These are phyloP conservation scores for Acronicta psi DNA, from an alignment of 2,888 invertebrate genomes.

Conservation along the genomic window DNA sequence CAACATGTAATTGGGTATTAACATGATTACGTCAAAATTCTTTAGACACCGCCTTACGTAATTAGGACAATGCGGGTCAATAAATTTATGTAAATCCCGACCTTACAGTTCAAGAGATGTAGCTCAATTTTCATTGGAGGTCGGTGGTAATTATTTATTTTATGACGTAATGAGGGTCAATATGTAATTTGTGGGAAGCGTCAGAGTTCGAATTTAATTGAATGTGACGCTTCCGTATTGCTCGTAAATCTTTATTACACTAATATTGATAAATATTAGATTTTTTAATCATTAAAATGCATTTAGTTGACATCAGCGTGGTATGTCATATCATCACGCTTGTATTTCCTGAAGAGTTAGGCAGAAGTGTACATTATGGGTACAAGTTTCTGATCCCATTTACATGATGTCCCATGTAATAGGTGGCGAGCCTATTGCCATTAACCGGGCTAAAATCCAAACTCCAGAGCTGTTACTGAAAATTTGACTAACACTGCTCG, in stretches of 20 bases:
- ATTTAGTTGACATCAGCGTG: no score
- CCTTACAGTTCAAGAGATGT: fast-evolving
- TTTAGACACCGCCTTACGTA: conserved; percentile 30
- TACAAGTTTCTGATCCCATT: no score
- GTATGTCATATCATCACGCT: no score
- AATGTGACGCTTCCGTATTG: conserved; percentile 32
- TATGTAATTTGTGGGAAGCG: conserved; percentile 38
- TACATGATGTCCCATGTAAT: no score
- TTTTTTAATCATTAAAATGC: no score
- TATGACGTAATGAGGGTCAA: conserved; percentile 47
- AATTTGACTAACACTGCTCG: no score
- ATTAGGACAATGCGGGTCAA: conserved; percentile 46
- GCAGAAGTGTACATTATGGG: no score
- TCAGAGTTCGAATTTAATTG: conserved; percentile 51
- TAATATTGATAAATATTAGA: conserved; percentile 31
- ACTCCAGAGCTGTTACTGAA: no score
- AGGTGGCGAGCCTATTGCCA: no score
- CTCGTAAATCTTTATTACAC: conserved; percentile 32
- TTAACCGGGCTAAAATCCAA: no score
- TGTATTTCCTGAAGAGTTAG: no score
- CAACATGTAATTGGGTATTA: conserved; percentile 43
- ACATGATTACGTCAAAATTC: conserved; percentile 50
- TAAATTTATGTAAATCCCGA: neutral
- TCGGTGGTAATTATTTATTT: conserved; percentile 44
- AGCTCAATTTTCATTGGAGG: conserved; percentile 1